These are phyloP conservation scores for Baronia brevicornis DNA, from an alignment of 2,888 invertebrate genomes.

Conservation along the genomic window DNA sequence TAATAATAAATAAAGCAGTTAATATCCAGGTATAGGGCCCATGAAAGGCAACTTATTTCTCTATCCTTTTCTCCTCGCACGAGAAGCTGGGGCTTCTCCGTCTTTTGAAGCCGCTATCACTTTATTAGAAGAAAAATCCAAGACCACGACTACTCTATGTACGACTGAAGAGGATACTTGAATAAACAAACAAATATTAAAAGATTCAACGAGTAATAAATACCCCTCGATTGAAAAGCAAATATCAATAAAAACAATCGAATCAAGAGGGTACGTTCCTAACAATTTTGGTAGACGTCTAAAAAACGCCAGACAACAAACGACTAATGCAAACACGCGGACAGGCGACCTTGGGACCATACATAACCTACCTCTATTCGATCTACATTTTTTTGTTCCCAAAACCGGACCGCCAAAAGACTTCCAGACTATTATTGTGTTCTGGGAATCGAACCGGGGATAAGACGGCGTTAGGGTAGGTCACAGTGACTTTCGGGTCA, in stretches of 20 bases:
- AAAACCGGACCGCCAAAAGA: conserved; percentile 27
- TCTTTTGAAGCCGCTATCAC: too few species aligned
- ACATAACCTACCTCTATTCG: conserved; percentile 25
- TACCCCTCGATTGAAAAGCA: too few species aligned
- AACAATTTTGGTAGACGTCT: conserved; percentile 8
- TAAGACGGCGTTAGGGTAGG: conserved; percentile 47
- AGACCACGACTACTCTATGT: too few species aligned
- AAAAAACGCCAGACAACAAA: conserved; percentile 10
- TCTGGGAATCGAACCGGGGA: conserved; percentile 49
- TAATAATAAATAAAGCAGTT: too few species aligned
- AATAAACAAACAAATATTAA: too few species aligned
- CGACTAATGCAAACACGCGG: conserved; percentile 10
- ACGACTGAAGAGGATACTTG: too few species aligned
- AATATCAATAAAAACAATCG: conserved; percentile 3
- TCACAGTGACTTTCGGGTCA: conserved; percentile 57
- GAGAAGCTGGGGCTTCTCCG: too few species aligned
- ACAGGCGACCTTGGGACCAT: conserved; percentile 19
- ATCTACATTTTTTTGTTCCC: conserved; percentile 20
- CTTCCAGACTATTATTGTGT: conserved; percentile 40
- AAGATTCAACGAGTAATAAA: too few species aligned
- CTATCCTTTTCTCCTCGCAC: too few species aligned
- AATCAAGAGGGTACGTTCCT: conserved; percentile 5
- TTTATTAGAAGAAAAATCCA: too few species aligned
- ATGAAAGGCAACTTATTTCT: too few species aligned
- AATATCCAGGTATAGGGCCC: too few species aligned